phyloP scores from a whole-genome alignment of 2,888 invertebrate genomes.

The Cephus nigrinus region DNA sequence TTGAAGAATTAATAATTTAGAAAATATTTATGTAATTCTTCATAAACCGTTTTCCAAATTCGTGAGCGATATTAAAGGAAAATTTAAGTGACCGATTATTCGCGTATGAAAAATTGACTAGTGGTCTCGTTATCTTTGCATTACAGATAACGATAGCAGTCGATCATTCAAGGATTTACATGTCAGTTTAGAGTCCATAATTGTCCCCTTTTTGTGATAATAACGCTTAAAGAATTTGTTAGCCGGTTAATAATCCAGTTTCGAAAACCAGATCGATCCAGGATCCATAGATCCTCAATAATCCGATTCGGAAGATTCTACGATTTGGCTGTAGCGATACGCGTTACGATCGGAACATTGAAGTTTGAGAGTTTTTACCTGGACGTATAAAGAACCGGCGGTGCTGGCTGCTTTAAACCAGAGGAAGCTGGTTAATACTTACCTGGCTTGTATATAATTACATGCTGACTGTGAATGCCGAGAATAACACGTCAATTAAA shows the following conservation, averaged over 20 bases:
- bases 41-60: too few relatives aligned
- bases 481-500: not conserved
- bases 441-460: conserved; percentile 22
- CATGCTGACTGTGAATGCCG: not conserved
- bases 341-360: not conserved
- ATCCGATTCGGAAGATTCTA: too few relatives aligned
- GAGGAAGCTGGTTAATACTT: conserved; percentile 38
- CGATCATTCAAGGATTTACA: not conserved
- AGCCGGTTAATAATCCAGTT: not conserved
- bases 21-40: too few relatives aligned
- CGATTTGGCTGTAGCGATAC: too few relatives aligned
- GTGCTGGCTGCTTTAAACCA: conserved; percentile 38
- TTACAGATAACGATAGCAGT: not conserved
- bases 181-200: not conserved
- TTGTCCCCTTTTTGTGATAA: not conserved
- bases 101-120: not conserved
- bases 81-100: too few relatives aligned
- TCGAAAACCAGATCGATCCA: not conserved
- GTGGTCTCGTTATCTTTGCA: not conserved
- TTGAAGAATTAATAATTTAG: not conserved
- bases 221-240: not conserved
- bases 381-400: not conserved
- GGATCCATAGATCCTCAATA: not conserved
- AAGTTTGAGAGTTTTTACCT: too few relatives aligned
- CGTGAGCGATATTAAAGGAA: too few relatives aligned